Evolutionary conservation across 2,113 vertebrate genomes (phyloP), one percentile per base, ranked within the genome.

Genomic region (Engraulis encrasicolus): DNA sequence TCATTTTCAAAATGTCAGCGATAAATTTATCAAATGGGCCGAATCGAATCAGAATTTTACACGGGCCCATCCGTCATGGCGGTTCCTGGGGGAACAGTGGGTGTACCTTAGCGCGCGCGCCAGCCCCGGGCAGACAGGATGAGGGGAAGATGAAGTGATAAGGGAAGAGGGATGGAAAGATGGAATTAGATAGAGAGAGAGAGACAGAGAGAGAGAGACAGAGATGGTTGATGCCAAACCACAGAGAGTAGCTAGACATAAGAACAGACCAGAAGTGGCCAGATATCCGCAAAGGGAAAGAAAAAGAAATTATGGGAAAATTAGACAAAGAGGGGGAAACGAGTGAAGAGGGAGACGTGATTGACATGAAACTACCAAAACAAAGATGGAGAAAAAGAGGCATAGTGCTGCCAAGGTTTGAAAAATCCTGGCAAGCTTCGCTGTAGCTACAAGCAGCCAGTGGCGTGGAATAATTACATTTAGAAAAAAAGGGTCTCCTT

Each of bases 11-110:
- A 95, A 91, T 88, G 91, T 83, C 91, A 89, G 90, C 92, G 91
- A 90, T 95, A 94, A 93, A 94, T 94, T 93, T 93, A 88, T 93
- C 87, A 91, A 92, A 91, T 88, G 91, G 90, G 89, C 92, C 87
- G 80, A 92, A 93, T 93, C 79, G 48, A 92, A 93, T 91, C 88
- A 89, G 91, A 93, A 86, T 94, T 94, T 91, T 90, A 90, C 89
- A 84, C 87, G 86, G 89, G 91, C 90, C 87, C 89, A 92, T 93
- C 90, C 91, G 94, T 94, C 94, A 90, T 86, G 92, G 90, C 89
- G 88, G 84, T 88, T 92, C 90, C 92, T 89, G 77, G 0, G 79
- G 90, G 90, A 90, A 82, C 81, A 85, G 93, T 91, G 91, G 94
- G 93, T 82, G 90, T 91, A 90, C 84, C 89, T 90, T 91, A 92